phyloP scores from a whole-genome alignment of 2,888 invertebrate genomes.

The Archaeoteleia sp. region DNA sequence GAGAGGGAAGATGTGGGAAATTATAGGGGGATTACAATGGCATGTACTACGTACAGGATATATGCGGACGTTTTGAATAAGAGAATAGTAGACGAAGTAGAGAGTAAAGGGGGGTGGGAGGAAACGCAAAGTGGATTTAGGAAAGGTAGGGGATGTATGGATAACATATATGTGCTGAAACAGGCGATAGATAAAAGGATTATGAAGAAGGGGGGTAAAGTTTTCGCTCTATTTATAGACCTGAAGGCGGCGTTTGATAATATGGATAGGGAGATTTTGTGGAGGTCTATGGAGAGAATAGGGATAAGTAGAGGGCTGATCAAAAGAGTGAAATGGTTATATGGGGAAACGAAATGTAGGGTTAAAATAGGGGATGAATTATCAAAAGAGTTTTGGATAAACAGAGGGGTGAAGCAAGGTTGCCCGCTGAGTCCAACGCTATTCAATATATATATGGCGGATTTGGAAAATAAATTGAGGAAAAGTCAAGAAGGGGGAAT shows the following conservation, averaged over 20 bases:
- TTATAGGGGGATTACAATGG: slow-evolving; percentile 48
- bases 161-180: slow-evolving; percentile 37
- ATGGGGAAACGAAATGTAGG: slow-evolving; percentile 11
- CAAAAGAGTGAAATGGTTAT: slow-evolving; percentile 6
- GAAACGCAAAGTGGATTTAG: slow-evolving; percentile 41
- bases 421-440: too few relatives aligned
- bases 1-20: slow-evolving; percentile 20
- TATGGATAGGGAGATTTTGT: slow-evolving; percentile 39
- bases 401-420: too few relatives aligned
- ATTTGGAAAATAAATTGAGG: too few relatives aligned
- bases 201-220: slow-evolving; percentile 4
- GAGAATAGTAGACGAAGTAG: slow-evolving; percentile 33
- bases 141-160: slow-evolving; percentile 33
- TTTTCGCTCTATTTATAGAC: slow-evolving; percentile 40
- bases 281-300: slow-evolving; percentile 21
- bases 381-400: too few relatives aligned
- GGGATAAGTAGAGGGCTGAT: slow-evolving; percentile 4
- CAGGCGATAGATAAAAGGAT: slow-evolving; percentile 4
- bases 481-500: too few relatives aligned
- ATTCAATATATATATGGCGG: too few relatives aligned
- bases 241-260: slow-evolving; percentile 52
- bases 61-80: slow-evolving; percentile 32
- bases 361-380: slow-evolving; percentile 1
- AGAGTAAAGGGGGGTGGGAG: slow-evolving; percentile 11
- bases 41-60: slow-evolving; percentile 40